Evolutionary conservation across 2,888 invertebrate species (phyloP), one percentile per base, ranked within the genome.

Genomic region (Apodemia zela): DNA sequence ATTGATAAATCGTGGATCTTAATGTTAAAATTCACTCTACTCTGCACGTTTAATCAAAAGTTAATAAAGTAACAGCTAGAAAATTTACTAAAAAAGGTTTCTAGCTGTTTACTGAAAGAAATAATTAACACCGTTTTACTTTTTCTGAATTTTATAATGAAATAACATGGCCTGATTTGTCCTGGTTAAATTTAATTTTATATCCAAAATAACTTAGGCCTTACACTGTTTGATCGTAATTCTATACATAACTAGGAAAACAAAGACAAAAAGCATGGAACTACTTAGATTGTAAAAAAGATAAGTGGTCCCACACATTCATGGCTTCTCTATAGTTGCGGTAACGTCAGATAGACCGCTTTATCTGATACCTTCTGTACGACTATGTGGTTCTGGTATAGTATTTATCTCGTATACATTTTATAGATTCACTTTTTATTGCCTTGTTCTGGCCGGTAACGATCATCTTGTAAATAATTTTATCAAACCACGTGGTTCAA

Each of bases 281-380:
- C 84, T 75, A 86, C 74, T 74, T 38, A 58, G 51, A 51, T 61
- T 45, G 6, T 4, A 21, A 54, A 54, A 54, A 54, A 68, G 67
- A 67, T 66, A 47, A 62, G 78, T 76, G 81, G 82, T 89, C 89
- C 87, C 90, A 89, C 90, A 89, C 89, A 80, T 81, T 67, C 73
- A 79, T 75, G 88, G 89, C 85, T 89, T 89, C 89, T 75, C 81
- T 80, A 78, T 74, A 72, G 76, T 68, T 76, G 78, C 74, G 78
- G 81, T 89, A 81, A 79, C 78, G 76, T 78, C 75, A 75, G 82
- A 83, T 85, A 84, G 82, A 85, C 87, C 83, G 86, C 84, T 84
- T 86, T 82, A 89, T 85, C 78, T 76, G 88, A 89, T 87, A 87
- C 82, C 77, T 77, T 66, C 67, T 64, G 68, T 66, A 64, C 61